Conservation (phyloP, 2,888 invertebrate species). For the Coenonympha arcania region DNA sequence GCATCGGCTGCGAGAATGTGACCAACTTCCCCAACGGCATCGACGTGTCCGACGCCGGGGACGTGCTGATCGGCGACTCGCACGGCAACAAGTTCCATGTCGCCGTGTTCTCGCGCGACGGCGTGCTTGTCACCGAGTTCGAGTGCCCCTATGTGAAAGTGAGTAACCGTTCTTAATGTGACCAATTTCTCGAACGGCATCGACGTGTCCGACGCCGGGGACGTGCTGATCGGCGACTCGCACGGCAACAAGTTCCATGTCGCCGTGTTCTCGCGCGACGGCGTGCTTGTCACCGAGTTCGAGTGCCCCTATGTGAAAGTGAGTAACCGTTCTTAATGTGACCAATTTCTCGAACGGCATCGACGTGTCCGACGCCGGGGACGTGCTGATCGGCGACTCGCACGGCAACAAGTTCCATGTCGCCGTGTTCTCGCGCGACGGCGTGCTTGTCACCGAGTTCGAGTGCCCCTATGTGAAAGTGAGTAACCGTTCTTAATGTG, state of each 20-base stretch:
- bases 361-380: no score
- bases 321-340: no score
- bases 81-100: constrained; percentile 99
- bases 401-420: no score
- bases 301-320: no score
- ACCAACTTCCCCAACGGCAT: constrained; percentile 99
- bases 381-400: no score
- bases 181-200: not conserved
- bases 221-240: constrained; percentile 96
- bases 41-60: constrained; percentile 97
- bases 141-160: constrained; percentile 99
- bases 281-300: no score
- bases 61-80: constrained; percentile 96
- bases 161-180: constrained; percentile 23
- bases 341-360: no score
- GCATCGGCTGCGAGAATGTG: constrained; percentile 95
- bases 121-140: constrained; percentile 90
- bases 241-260: constrained; percentile 99
- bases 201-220: constrained; percentile 95
- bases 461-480: constrained; percentile 99
- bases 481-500: constrained; percentile 23
- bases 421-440: no score
- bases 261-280: constrained; percentile 93
- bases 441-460: constrained; percentile 90
- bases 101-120: constrained; percentile 93